These are phyloP conservation scores for Polypedilum pembai DNA, from an alignment of 1,140 invertebrate genomes.

Conservation along the genomic window DNA sequence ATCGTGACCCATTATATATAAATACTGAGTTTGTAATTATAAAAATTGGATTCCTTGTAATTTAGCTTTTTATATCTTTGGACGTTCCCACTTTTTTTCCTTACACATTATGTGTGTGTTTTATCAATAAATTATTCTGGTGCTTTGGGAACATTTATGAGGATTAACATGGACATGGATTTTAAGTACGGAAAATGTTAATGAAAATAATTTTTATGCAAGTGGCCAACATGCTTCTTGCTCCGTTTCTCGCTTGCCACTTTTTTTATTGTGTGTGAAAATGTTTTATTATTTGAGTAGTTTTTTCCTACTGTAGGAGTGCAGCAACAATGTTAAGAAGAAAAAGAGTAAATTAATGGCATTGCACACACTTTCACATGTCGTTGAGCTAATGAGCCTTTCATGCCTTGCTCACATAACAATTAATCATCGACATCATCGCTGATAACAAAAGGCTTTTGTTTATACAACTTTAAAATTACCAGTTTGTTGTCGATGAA, in stretches of 20 bases:
- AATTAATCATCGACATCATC: too few species aligned
- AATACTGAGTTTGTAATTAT: not conserved
- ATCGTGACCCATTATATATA: not conserved
- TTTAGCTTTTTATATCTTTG: too few species aligned
- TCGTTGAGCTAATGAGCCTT: not conserved
- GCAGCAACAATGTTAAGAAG: not conserved
- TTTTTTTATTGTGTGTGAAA: conserved; percentile 18
- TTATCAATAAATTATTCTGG: not conserved
- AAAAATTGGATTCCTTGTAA: not conserved
- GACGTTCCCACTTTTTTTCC: too few species aligned
- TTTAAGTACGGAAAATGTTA: not conserved
- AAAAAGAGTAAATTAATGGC: not conserved
- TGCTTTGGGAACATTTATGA: not conserved
- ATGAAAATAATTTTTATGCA: not conserved
- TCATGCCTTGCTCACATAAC: not conserved
- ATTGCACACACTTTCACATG: too few species aligned
- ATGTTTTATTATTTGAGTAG: conserved; percentile 9
- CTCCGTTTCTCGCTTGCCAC: not conserved
- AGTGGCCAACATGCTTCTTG: not conserved
- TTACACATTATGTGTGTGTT: not conserved
- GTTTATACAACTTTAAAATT: too few species aligned
- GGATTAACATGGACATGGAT: not conserved
- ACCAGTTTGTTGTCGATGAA: too few species aligned
- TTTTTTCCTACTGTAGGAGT: not conserved
- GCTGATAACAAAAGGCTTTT: too few species aligned